Evolutionary conservation across 2,797 vertebrate genomes (phyloP), one percentile per base, ranked within the genome.

Genomic region (Enteromius anoplus): DNA sequence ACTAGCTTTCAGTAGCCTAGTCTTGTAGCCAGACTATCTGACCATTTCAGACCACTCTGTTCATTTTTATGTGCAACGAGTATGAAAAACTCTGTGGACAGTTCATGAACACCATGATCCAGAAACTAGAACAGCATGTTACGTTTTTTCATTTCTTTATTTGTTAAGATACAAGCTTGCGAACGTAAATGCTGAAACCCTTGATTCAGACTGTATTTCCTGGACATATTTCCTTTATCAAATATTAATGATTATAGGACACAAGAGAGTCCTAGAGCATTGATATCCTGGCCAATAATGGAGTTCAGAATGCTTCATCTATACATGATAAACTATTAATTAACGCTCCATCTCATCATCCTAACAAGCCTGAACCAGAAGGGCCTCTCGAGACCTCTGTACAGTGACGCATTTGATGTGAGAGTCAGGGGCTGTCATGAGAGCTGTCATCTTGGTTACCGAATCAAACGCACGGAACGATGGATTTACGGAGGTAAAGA

Each of bases 311-410:
- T 8, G 26, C 23, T 62, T 73, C 21, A 51, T 73, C 42, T 23
- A n/a, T 51, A 64, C 55, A 49, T 42, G 47, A 82, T 42, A 51
- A 55, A 26, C 47, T 75, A 82, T 68, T 82, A 75, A 66, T 82
- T 75, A 68, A 68, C 71, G 15, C 69, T 73, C 49, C 34, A 81
- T 64, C 79, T 81, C 55, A 34, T 81, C 42, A 55, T 6, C 17
- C 58, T 75, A 66, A 82, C 70, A 82, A 82, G 80, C 32, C 58
- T 73, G 32, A 82, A 82, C 58, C 47, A 75, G 32, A 49, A 0
- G 12, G 45, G 29, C 7, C 21, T 73, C 69, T 64, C 8, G 69
- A 73, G 80, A 47, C 12, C 34, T 72, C 42, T 49, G 53, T 37
- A 73, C 14, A 0, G 32, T 64, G 58, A 81, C 8, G 14, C 14